Base-by-base conservation (phyloP, 2,113 vertebrate species). In the Atractosteus spatula region DNA sequence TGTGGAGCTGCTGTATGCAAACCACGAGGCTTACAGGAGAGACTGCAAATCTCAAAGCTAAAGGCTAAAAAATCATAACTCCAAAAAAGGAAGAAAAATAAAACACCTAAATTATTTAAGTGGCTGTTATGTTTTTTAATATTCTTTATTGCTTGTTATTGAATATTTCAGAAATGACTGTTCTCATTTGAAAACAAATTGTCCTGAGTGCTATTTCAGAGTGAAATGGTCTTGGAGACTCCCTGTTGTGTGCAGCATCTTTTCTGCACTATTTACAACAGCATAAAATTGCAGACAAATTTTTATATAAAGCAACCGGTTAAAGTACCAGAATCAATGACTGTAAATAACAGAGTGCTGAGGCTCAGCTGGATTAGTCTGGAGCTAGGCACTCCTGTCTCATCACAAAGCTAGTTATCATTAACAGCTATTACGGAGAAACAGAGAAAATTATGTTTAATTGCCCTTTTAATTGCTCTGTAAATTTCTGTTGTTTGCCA, bases 401-500 rank as follows among this genome's bases (percentile, higher is more conserved):
- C 42, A 72, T n/a, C 69, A 29, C 54, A 69, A 67, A 73, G 67
- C 41, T 65, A 69, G 62, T 44, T 72, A 77, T 80, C 73, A 79
- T 81, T 80, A 72, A 74, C 41, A 13, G 62, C 54, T 64, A 81
- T 82, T 82, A 80, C 42, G 65, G 71, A 66, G 76, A 82, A 85
- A 80, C 71, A 44, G 76, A 55, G 69, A 65, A 79, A 85, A 67
- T 62, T 72, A 56, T 66, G 71, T 80, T 80, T 85, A 85, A 85
- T 85, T 84, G 74, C 78, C 64, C 73, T 73, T 83, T 82, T 86
- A 87, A 81, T 83, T 80, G 79, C 73, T 56, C 73, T 70, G 76
- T 82, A 83, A 76, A 89, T 81, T 77, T 44, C 75, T 76, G 70
- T 47, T 59, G 76, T 55, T 70, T 80, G 29, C 61, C 8, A 66